A percentile compares a stretch with the other conserved stretches of the same genome.
These are phyloP conservation scores for Phocides pigmalion DNA, from an alignment of 1,140 invertebrate genomes.

Conservation along the genomic window DNA sequence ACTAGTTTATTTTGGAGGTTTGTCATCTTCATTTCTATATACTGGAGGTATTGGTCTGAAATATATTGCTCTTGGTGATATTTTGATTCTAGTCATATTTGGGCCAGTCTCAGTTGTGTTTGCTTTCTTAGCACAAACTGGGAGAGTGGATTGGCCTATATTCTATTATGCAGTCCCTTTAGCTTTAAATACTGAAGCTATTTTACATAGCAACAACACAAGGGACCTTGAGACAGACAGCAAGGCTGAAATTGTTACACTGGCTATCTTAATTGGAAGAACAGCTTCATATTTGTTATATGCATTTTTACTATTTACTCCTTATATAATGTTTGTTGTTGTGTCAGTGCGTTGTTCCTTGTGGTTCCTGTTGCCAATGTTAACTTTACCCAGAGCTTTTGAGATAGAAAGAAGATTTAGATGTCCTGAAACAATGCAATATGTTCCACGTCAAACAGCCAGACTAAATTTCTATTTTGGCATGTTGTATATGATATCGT, in stretches of 20 bases:
- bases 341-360: slow-evolving; percentile 91
- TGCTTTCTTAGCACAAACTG: slow-evolving; percentile 96
- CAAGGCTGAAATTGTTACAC: slow-evolving; percentile 94
- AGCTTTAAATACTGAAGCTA: slow-evolving; percentile 97
- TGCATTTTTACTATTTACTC: slow-evolving; percentile 94
- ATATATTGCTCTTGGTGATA: slow-evolving; percentile 96
- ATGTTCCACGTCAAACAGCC: slow-evolving; percentile 94
- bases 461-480: slow-evolving; percentile 96
- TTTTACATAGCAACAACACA: slow-evolving; percentile 97
- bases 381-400: slow-evolving; percentile 95
- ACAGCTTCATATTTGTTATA: slow-evolving; percentile 96
- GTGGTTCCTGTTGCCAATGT: slow-evolving; percentile 94
- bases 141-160: slow-evolving; percentile 92
- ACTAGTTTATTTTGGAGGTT: slow-evolving; percentile 96
- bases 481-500: slow-evolving; percentile 93
- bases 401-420: slow-evolving; percentile 95
- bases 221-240: slow-evolving; percentile 94
- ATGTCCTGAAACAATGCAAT: slow-evolving; percentile 89
- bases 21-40: slow-evolving; percentile 97
- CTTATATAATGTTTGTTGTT: slow-evolving; percentile 95
- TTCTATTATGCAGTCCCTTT: slow-evolving; percentile 97
- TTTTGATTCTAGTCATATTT: slow-evolving; percentile 96
- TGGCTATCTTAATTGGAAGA: slow-evolving; percentile 96
- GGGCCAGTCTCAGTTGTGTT: slow-evolving; percentile 97
- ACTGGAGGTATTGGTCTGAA: slow-evolving; percentile 97